A percentile compares a stretch with the other conserved stretches of the same genome.
Evolutionary conservation across 2,113 vertebrate genomes (phyloP).

Genomic region (Pithys albifrons): DNA sequence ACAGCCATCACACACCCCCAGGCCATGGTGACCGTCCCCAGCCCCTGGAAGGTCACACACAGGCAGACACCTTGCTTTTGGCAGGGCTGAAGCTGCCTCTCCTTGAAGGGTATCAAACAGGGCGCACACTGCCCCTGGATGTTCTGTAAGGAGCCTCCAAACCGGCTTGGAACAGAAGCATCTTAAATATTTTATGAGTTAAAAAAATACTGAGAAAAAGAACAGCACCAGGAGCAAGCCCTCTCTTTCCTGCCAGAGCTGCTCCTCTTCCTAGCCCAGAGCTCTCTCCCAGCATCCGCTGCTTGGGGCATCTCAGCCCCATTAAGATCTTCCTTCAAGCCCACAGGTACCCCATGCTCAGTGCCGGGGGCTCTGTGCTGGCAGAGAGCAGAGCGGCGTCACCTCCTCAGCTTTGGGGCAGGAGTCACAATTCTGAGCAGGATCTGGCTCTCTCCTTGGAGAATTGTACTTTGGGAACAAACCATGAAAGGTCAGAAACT

Average conservation of each 20-base stretch:
- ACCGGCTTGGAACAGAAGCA: not conserved
- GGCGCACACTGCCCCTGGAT: not conserved
- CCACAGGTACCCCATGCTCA: rapidly evolving
- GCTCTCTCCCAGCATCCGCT: not conserved
- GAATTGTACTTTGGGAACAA: not conserved
- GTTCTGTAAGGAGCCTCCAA: not conserved
- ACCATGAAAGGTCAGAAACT: rapidly evolving
- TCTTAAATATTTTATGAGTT: conserved; percentile 5
- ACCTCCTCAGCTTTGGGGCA: not conserved
- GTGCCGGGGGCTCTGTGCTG: not conserved
- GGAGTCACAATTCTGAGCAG: rapidly evolving
- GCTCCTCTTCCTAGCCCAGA: not conserved
- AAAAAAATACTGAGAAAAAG: not conserved
- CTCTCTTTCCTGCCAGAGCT: not conserved
- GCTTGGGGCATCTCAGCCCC: not conserved
- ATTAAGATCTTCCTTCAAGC: not conserved
- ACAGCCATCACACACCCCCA: not conserved
- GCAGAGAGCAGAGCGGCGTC: not conserved
- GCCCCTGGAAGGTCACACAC: not conserved
- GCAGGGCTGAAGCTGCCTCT: not conserved
- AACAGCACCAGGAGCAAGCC: not conserved
- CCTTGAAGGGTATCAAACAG: not conserved
- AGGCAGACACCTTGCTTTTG: rapidly evolving
- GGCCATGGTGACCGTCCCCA: not conserved
- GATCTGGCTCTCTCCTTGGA: rapidly evolving